Conservation (phyloP, 1,140 invertebrate genomes). For the Euura saliciscinereae region DNA sequence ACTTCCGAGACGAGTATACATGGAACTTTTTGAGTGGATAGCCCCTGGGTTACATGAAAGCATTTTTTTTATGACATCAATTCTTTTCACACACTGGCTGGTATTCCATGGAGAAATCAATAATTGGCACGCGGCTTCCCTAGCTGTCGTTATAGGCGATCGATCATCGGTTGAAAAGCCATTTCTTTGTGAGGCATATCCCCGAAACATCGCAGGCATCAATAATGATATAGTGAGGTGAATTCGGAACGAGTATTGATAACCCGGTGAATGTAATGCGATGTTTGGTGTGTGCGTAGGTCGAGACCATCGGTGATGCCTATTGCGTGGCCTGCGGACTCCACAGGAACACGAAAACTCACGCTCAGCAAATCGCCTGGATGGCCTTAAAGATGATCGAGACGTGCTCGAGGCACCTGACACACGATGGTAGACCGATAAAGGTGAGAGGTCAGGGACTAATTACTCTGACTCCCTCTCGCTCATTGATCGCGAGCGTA, state of each 20-base stretch:
- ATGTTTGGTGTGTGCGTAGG: conserved; percentile 60
- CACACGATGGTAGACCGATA: conserved; percentile 90
- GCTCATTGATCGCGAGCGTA: conserved; percentile 8
- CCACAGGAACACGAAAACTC: conserved; percentile 80
- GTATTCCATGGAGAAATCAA: not conserved
- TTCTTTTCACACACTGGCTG: too few relatives aligned
- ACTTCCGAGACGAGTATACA: too few relatives aligned
- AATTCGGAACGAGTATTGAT: too few relatives aligned
- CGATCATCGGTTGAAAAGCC: not conserved
- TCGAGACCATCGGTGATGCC: conserved; percentile 94
- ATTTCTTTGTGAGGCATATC: too few relatives aligned
- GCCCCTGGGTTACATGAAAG: too few relatives aligned
- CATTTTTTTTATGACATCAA: too few relatives aligned
- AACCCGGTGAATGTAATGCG: too few relatives aligned
- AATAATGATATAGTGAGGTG: too few relatives aligned
- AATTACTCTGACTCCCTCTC: not conserved
- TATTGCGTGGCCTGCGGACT: conserved; percentile 94
- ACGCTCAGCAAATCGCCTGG: conserved; percentile 94
- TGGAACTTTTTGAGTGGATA: too few relatives aligned
- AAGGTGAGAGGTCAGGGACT: conserved; percentile 65
- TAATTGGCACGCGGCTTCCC: not conserved
- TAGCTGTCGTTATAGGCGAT: not conserved
- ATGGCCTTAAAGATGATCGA: conserved; percentile 93
- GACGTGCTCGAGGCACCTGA: conserved; percentile 82
- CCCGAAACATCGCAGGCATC: too few relatives aligned